Conservation (phyloP, 1,140 invertebrate species). For the Brachionus manjavacas region DNA sequence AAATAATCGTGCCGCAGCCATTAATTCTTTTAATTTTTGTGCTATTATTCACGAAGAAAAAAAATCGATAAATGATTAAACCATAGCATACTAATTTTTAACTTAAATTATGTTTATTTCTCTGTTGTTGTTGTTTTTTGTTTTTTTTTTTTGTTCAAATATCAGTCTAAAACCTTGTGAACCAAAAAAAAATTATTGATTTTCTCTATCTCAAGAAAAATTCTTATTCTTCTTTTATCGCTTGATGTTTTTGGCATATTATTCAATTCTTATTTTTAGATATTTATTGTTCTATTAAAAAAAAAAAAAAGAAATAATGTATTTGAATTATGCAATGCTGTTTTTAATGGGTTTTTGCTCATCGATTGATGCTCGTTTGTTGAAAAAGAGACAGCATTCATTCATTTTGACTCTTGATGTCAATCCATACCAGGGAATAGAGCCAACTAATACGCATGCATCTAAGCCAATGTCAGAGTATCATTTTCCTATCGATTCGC, state of each 20-base stretch:
- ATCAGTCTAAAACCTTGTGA: neutral
- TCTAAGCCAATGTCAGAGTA: neutral
- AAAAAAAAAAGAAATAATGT: neutral
- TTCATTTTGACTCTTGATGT: constrained; percentile 24
- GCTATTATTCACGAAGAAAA: neutral
- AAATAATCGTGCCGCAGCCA: neutral
- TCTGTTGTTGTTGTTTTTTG: neutral
- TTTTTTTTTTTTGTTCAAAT: neutral
- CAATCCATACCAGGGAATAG: neutral
- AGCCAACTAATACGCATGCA: neutral
- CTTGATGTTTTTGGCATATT: neutral
- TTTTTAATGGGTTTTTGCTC: neutral
- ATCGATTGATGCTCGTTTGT: neutral
- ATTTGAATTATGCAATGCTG: neutral
- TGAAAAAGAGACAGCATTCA: neutral
- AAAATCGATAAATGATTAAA: neutral
- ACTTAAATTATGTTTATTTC: neutral
- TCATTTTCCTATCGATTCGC: constrained; percentile 21
- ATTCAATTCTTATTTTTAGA: neutral
- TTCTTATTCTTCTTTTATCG: neutral
- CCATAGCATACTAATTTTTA: neutral
- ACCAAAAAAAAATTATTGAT: neutral
- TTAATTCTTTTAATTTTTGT: neutral
- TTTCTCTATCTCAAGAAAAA: neutral
- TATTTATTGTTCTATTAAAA: neutral